Percentiles rank a stretch among this genome's conserved stretches.
These are phyloP conservation scores for Chloroclystis v-ata DNA, from an alignment of 2,888 invertebrate genomes.

Conservation along the genomic window DNA sequence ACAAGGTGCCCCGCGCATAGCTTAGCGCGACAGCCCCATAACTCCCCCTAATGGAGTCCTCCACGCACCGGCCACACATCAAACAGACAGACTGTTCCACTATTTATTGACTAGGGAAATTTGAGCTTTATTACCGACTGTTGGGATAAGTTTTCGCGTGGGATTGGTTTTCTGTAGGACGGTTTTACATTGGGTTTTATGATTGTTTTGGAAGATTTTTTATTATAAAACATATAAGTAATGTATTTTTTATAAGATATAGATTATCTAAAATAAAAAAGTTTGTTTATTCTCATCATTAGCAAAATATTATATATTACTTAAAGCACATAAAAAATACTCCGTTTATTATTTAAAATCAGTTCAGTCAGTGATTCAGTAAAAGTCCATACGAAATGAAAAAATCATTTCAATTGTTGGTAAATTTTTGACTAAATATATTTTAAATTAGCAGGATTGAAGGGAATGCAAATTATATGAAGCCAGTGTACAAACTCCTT, in stretches of 20 bases:
- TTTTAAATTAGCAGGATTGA: too few species aligned
- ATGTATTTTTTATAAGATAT: too few species aligned
- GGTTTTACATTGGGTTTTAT: slow-evolving; percentile 23
- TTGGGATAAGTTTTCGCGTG: slow-evolving; percentile 23
- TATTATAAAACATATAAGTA: too few species aligned
- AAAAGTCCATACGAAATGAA: too few species aligned
- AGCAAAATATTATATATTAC: too few species aligned
- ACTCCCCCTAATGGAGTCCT: slow-evolving; percentile 67
- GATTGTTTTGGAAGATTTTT: neutral
- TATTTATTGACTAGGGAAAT: slow-evolving; percentile 30
- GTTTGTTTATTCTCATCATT: too few species aligned
- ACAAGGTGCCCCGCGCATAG: slow-evolving; percentile 46
- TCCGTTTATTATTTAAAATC: too few species aligned
- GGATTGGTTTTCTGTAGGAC: slow-evolving; percentile 31
- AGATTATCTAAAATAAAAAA: too few species aligned
- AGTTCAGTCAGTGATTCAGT: too few species aligned
- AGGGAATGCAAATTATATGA: neutral
- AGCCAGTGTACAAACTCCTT: slow-evolving; percentile 34
- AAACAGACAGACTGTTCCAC: slow-evolving; percentile 51
- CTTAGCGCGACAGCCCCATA: slow-evolving; percentile 59
- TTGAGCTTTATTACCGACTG: slow-evolving; percentile 35
- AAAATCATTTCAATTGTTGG: too few species aligned
- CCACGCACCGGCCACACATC: slow-evolving; percentile 68
- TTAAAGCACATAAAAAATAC: too few species aligned
- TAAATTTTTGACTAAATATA: too few species aligned